A percentile compares a stretch with the other conserved stretches of the same genome.
phyloP scores from a whole-genome alignment of 2,113 vertebrate species.

The Eudyptes chrysolophus region DNA sequence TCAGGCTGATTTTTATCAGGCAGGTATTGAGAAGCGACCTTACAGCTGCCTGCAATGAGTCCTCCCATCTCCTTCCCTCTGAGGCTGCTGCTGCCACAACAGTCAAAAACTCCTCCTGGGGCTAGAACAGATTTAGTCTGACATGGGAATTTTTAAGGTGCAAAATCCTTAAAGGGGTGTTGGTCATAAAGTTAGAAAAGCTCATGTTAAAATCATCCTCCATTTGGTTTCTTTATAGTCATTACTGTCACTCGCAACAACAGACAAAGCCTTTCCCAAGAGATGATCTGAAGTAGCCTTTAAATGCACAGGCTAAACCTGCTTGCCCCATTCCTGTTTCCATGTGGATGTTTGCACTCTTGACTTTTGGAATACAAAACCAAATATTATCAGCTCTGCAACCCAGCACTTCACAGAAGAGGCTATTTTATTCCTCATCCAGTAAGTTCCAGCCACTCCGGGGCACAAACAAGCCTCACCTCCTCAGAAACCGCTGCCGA shows the following conservation, averaged over 20 bases:
- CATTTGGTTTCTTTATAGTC: not conserved
- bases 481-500: fast-evolving
- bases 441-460: not conserved
- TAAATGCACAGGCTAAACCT: not conserved
- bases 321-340: not conserved
- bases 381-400: not conserved
- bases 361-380: not conserved
- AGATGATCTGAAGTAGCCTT: not conserved
- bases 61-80: not conserved
- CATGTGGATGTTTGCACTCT: no score
- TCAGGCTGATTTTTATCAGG: not conserved
- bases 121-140: not conserved
- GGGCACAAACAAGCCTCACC: not conserved
- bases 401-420: not conserved
- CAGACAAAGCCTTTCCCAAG: not conserved
- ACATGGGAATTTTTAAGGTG: not conserved
- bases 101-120: not conserved
- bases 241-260: not conserved
- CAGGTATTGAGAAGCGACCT: not conserved
- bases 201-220: not conserved
- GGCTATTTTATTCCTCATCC: not conserved
- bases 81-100: not conserved
- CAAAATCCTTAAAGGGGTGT: not conserved
- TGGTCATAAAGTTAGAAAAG: not conserved
- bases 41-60: not conserved